Conservation (phyloP, 2,888 invertebrate species). For the Drosophila fungiperda region DNA sequence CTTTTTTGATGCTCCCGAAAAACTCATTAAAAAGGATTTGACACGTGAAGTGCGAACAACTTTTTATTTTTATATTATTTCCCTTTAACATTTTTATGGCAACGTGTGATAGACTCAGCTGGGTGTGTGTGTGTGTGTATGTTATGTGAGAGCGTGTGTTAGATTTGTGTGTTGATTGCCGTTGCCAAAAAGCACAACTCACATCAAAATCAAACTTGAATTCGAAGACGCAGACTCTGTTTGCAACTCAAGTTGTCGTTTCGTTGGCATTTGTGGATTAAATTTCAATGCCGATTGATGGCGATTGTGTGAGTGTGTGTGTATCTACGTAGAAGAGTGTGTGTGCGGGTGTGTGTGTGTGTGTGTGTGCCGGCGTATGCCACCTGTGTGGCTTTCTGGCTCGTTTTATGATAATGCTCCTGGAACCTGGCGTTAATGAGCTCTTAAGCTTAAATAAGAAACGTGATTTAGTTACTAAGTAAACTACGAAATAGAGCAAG, state of each 20-base stretch:
- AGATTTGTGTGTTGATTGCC: slow-evolving; percentile 72
- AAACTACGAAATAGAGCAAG: slow-evolving; percentile 70
- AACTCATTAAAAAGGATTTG: slow-evolving; percentile 84
- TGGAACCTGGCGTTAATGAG: slow-evolving; percentile 79
- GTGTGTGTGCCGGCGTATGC: slow-evolving; percentile 33
- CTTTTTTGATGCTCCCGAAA: slow-evolving; percentile 82
- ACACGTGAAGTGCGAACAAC: slow-evolving; percentile 82
- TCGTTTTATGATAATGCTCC: slow-evolving; percentile 79
- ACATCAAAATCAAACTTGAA: slow-evolving; percentile 50
- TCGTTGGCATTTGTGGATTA: slow-evolving; percentile 74
- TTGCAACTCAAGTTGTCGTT: slow-evolving; percentile 43
- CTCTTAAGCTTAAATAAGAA: slow-evolving; percentile 83
- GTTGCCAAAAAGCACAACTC: slow-evolving; percentile 61
- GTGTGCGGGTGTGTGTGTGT: slow-evolving; percentile 28
- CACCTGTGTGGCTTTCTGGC: slow-evolving; percentile 44
- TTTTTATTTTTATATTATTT: slow-evolving; percentile 80
- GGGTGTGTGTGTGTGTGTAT: slow-evolving; percentile 16
- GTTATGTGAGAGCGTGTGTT: slow-evolving; percentile 32
- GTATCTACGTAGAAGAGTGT: slow-evolving; percentile 23
- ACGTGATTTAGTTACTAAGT: slow-evolving; percentile 82
- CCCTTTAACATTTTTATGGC: slow-evolving; percentile 81
- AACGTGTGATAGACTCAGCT: slow-evolving; percentile 65
- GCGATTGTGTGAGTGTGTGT: slow-evolving; percentile 39
- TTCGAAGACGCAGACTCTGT: slow-evolving; percentile 5
- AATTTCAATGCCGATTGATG: slow-evolving; percentile 81